A percentile compares a stretch with the other conserved stretches of the same genome.
Conservation (phyloP, 1,140 invertebrate genomes). For the Epicauta chinensis region DNA sequence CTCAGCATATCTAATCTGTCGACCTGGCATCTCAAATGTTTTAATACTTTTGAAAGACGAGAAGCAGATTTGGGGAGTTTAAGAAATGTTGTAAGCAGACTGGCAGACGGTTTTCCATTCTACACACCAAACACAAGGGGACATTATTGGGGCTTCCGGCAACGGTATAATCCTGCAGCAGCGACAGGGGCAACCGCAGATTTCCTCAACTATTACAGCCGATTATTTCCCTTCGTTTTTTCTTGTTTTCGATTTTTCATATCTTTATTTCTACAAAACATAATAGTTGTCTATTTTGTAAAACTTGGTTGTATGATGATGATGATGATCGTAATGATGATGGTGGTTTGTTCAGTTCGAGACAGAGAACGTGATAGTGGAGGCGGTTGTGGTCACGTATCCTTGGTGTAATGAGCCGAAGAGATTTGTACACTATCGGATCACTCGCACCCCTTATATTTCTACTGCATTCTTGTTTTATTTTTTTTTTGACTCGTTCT, state of each 20-base stretch:
- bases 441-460: constrained; percentile 18
- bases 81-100: not conserved
- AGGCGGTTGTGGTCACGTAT: constrained; percentile 3
- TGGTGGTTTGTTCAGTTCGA: not conserved
- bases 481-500: too few species aligned
- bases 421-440: constrained; percentile 25
- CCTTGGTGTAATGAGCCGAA: constrained; percentile 16
- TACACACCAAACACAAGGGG: too few species aligned
- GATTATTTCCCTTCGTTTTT: too few species aligned
- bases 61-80: constrained; percentile 6
- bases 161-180: too few species aligned
- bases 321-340: not conserved
- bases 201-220: too few species aligned
- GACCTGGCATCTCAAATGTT: not conserved
- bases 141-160: too few species aligned
- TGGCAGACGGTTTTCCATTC: too few species aligned
- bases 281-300: not conserved
- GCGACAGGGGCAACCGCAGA: too few species aligned
- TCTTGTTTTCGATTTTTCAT: too few species aligned
- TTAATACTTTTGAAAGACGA: constrained; percentile 9
- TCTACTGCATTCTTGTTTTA: constrained; percentile 5
- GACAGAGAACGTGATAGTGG: not conserved
- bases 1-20: not conserved
- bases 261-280: too few species aligned
- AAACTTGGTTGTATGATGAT: not conserved